A percentile compares a stretch with the other conserved stretches of the same genome.
phyloP scores from a whole-genome alignment of 1,140 invertebrate species.

The Zophobas atratus region DNA sequence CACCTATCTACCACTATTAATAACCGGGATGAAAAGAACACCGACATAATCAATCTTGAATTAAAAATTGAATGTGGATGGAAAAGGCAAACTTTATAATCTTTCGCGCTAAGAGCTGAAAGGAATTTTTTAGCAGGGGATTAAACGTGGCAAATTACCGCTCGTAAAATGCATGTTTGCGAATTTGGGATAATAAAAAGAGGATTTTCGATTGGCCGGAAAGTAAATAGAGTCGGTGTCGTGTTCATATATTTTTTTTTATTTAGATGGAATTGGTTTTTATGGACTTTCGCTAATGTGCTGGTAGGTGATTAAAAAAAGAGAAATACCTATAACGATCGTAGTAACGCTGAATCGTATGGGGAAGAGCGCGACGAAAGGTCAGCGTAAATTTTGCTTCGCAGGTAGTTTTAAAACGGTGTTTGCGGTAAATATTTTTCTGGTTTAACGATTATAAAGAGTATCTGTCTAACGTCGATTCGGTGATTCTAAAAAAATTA shows the following conservation, averaged over 20 bases:
- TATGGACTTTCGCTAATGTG: constrained; percentile 12
- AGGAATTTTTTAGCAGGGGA: constrained; percentile 4
- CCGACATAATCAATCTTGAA: constrained; percentile 37
- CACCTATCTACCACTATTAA: constrained; percentile 35
- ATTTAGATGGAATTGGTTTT: constrained; percentile 12
- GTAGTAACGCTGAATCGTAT: too few species aligned
- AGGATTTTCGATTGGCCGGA: neutral
- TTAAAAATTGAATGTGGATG: constrained; percentile 26
- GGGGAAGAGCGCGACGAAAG: too few species aligned
- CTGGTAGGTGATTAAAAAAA: too few species aligned
- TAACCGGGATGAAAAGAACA: constrained; percentile 7
- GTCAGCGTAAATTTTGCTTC: too few species aligned
- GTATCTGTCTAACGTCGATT: too few species aligned
- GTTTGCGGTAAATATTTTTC: too few species aligned
- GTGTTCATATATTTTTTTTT: constrained; percentile 25
- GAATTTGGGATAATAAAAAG: constrained; percentile 15
- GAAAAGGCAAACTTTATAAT: constrained; percentile 10
- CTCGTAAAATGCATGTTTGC: constrained; percentile 28
- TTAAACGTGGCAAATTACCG: constrained; percentile 15
- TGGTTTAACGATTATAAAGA: too few species aligned
- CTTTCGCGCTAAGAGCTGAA: neutral
- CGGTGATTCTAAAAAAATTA: too few species aligned
- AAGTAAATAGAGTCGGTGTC: constrained; percentile 21
- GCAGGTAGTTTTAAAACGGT: too few species aligned
- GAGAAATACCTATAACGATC: too few species aligned